Conservation (phyloP, 2,888 invertebrate genomes). For the Encarsia formosa region DNA sequence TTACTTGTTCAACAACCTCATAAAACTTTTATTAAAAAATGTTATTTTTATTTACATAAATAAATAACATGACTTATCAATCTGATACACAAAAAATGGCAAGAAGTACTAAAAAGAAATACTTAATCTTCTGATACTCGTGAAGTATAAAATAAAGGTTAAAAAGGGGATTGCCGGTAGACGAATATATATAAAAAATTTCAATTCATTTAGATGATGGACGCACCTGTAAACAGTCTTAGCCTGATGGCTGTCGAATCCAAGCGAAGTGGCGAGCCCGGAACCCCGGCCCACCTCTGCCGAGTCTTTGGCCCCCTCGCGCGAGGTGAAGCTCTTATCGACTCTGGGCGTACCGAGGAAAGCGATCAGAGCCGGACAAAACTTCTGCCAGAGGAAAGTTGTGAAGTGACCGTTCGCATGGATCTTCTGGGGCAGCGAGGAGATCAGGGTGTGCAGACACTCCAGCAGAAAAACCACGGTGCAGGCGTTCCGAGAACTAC, state of each 20-base stretch:
- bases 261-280: slow-evolving; percentile 68
- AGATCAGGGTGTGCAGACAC: slow-evolving; percentile 79
- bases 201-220: no score
- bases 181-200: no score
- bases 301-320: slow-evolving; percentile 54
- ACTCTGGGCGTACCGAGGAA: slow-evolving; percentile 84
- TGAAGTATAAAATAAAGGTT: no score
- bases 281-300: slow-evolving; percentile 62
- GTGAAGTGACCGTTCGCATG: slow-evolving; percentile 82
- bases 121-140: no score
- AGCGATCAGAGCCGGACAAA: slow-evolving; percentile 84
- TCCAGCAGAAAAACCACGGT: slow-evolving; percentile 78
- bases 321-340: slow-evolving; percentile 72
- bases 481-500: slow-evolving; percentile 54
- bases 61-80: no score
- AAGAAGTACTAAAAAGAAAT: no score
- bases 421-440: slow-evolving; percentile 77
- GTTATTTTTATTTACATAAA: no score
- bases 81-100: no score
- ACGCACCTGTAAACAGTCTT: slow-evolving; percentile 81
- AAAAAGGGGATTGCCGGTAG: no score
- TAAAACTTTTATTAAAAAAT: no score
- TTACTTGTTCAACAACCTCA: no score
- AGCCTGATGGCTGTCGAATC: slow-evolving; percentile 78
- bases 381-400: slow-evolving; percentile 86